Conservation (phyloP, 2,888 invertebrate genomes). For the Ophraella communa region DNA sequence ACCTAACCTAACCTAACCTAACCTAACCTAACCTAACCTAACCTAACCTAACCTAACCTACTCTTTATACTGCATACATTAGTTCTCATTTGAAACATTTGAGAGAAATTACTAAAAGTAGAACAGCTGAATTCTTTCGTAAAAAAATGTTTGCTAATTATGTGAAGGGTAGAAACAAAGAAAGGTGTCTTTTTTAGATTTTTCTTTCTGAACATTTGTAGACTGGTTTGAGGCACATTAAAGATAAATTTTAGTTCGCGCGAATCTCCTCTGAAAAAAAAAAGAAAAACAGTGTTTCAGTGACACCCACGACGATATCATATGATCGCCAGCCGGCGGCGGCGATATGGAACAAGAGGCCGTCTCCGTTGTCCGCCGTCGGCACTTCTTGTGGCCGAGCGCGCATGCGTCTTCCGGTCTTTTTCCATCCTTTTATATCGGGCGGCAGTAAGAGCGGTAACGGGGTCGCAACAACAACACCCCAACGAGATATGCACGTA, state of each 20-base stretch:
- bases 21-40: too few species aligned
- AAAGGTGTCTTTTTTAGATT: too few species aligned
- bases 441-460: slow-evolving; percentile 53
- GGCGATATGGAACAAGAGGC: slow-evolving; percentile 9
- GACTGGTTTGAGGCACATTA: too few species aligned
- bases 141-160: too few species aligned
- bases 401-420: slow-evolving; percentile 51
- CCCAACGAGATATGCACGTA: slow-evolving; percentile 54
- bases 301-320: slow-evolving; percentile 11
- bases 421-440: slow-evolving; percentile 41
- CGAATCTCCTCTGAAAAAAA: neutral
- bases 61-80: too few species aligned
- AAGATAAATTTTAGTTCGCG: neutral
- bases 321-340: slow-evolving; percentile 24
- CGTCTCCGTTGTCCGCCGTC: slow-evolving; percentile 10
- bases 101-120: too few species aligned
- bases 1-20: too few species aligned
- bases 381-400: slow-evolving; percentile 24
- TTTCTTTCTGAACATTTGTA: too few species aligned
- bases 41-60: too few species aligned
- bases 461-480: slow-evolving; percentile 57
- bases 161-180: too few species aligned
- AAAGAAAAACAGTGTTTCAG: neutral
- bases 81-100: too few species aligned
- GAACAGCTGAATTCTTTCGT: too few species aligned